A percentile compares a stretch with the other conserved stretches of the same genome.
Conservation (phyloP, 1,140 invertebrate genomes). For the Arctopsyche grandis region DNA sequence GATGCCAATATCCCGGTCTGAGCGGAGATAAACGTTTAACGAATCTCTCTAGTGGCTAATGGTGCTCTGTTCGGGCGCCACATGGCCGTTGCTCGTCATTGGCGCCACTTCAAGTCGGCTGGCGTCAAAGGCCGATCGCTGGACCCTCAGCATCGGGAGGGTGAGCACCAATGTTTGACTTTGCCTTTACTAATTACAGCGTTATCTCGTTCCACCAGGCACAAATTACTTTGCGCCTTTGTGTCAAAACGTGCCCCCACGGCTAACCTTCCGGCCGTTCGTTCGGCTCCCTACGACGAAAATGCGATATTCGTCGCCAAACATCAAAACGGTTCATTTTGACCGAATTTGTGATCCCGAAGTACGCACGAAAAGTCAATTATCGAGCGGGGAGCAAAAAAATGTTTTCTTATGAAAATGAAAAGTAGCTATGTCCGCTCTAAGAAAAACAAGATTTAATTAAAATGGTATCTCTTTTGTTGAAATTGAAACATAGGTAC, state of each 20-base stretch:
- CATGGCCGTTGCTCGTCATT: conserved; percentile 2
- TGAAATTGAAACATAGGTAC: too few relatives aligned
- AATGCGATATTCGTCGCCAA: background rate
- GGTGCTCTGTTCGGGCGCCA: conserved; percentile 10
- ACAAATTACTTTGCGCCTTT: conserved; percentile 9
- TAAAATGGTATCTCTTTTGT: too few relatives aligned
- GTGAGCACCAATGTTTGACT: conserved; percentile 5
- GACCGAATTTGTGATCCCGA: too few relatives aligned
- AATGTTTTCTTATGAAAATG: too few relatives aligned
- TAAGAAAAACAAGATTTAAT: too few relatives aligned
- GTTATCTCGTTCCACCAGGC: conserved; percentile 2
- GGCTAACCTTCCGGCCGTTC: background rate
- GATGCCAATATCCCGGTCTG: too few relatives aligned
- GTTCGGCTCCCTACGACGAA: background rate
- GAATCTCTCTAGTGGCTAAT: background rate
- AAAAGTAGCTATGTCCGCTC: too few relatives aligned
- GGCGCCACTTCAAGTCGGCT: background rate
- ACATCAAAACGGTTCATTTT: background rate
- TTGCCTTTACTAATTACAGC: conserved; percentile 7
- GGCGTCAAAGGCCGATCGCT: background rate
- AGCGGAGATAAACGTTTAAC: background rate
- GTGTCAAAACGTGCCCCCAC: background rate
- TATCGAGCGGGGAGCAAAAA: too few relatives aligned
- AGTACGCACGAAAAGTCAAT: too few relatives aligned
- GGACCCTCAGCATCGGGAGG: background rate